Base-by-base conservation (phyloP, 2,888 invertebrate species). In the Elegia similella region DNA sequence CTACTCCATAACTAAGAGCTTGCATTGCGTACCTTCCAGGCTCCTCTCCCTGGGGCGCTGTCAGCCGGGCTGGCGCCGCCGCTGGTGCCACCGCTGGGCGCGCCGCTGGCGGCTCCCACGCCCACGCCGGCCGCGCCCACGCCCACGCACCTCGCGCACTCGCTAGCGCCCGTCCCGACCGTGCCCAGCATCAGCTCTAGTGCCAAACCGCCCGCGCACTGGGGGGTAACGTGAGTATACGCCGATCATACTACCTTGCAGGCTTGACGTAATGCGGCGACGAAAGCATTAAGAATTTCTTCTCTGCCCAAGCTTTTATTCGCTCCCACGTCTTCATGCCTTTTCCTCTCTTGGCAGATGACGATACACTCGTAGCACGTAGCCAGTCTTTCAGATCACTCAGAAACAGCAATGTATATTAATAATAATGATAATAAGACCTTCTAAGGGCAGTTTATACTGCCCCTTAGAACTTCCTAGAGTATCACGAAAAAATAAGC, bases 161-260 rank as follows among this genome's bases (percentile, higher is more conserved):
- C 89, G 54, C 80, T 90, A 55, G 92, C 93, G 59, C 92, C 93
- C 43, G 90, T 89, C 70, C 90, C 91, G 62, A 88, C 91, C 6
- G 89, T 92, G 68, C 86, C 89, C 70, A 88, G 91, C 78, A 88
- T 90, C 80, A 87, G 88, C 73, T 86, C 87, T 59, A 82, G 88
- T 59, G 86, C 88, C 66, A 92, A 92, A 67, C 88, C 91, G 67
- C 87, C 91, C 64, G 88, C 91, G 62, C 91, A 92, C 73, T 92
- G 92, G 92, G 92, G 92, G 67, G 88, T 92, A 75, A 91, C 91
- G 92, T 92, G 79, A 88, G 87, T 89, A 84, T 64, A 71, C 61
- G 23, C 13, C 12, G 12, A 38, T 23, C 8, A 38, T 38, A 6
- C n/a, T 23, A 23, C 23, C 23, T 23, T 3, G 23, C 23, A 23